phyloP scores from a whole-genome alignment of 2,888 invertebrate species.

The Dynastes grantii region DNA sequence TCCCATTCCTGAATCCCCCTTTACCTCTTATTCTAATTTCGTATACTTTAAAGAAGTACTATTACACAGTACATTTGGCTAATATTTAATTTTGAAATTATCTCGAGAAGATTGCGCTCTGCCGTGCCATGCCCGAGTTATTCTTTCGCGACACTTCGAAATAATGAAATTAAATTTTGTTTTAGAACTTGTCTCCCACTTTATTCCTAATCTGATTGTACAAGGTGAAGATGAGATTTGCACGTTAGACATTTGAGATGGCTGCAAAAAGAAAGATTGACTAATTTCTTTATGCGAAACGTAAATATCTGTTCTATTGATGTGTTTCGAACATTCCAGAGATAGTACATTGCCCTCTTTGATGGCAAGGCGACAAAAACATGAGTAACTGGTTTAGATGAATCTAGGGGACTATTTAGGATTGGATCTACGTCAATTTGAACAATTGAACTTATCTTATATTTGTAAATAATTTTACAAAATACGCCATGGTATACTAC shows the following conservation, averaged over 20 bases:
- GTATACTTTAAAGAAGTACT: slow-evolving; percentile 40
- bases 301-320: too few relatives aligned
- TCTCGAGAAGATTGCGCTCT: slow-evolving; percentile 38
- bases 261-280: too few relatives aligned
- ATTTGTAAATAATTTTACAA: too few relatives aligned
- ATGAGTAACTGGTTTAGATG: too few relatives aligned
- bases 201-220: slow-evolving; percentile 15
- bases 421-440: too few relatives aligned
- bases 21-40: slow-evolving; percentile 28
- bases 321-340: too few relatives aligned
- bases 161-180: slow-evolving; percentile 39
- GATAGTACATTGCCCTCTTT: too few relatives aligned
- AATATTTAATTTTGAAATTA: slow-evolving; percentile 52
- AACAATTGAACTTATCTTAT: too few relatives aligned
- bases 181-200: slow-evolving; percentile 25
- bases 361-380: too few relatives aligned
- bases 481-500: too few relatives aligned
- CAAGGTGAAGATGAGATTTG: neutral
- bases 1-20: neutral
- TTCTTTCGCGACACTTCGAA: neutral
- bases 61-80: slow-evolving; percentile 52
- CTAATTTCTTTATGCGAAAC: too few relatives aligned
- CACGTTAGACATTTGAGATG: neutral
- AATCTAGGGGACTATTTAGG: too few relatives aligned
- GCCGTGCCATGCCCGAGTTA: neutral